A percentile compares a stretch with the other conserved stretches of the same genome.
Conservation (phyloP, 2,888 invertebrate genomes). For the Phyllotreta cruciferae region DNA sequence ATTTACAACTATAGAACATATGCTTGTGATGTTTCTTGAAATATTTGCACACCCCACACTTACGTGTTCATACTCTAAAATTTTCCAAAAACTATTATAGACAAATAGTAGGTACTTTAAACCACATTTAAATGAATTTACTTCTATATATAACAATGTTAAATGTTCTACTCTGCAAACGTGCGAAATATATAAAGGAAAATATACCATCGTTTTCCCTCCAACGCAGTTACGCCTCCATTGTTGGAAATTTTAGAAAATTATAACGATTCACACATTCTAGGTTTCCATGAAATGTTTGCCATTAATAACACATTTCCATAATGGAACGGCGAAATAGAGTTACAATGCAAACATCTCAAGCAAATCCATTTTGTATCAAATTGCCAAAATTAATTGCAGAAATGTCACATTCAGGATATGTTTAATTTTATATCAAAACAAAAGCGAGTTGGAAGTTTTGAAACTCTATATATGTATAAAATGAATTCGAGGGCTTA, state of each 20-base stretch:
- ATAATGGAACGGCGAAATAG: slow-evolving; percentile 20
- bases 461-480: slow-evolving; percentile 21
- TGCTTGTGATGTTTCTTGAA: neutral
- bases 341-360: slow-evolving; percentile 25
- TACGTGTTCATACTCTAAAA: neutral
- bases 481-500: slow-evolving; percentile 16
- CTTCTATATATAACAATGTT: no score
- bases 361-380: slow-evolving; percentile 30
- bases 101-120: no score
- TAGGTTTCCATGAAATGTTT: slow-evolving; percentile 25
- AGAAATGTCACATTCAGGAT: slow-evolving; percentile 33
- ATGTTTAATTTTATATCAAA: slow-evolving; percentile 31
- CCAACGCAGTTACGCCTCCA: neutral
- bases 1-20: neutral
- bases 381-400: slow-evolving; percentile 32
- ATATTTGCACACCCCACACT: neutral
- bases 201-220: no score
- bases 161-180: no score
- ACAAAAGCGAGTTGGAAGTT: slow-evolving; percentile 30
- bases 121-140: no score
- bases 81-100: no score
- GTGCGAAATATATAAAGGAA: no score
- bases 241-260: slow-evolving; percentile 20
- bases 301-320: slow-evolving; percentile 28
- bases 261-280: slow-evolving; percentile 17